phyloP scores from a whole-genome alignment of 2,113 vertebrate species.

The Aldabrachelys gigantea region DNA sequence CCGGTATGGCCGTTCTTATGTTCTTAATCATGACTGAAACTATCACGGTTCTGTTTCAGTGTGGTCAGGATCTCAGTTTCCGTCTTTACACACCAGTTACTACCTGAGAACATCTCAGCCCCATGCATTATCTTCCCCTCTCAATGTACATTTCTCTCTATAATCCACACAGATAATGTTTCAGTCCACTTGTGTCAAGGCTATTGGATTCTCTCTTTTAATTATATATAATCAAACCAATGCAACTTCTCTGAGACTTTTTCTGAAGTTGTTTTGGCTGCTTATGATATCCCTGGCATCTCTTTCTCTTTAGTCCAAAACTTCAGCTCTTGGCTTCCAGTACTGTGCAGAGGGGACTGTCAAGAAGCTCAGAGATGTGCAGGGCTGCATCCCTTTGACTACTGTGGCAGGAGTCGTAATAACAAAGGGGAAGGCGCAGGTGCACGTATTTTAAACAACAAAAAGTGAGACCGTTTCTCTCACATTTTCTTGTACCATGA shows the following conservation, averaged over 20 bases:
- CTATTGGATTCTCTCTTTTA: background rate
- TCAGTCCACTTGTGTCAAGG: background rate
- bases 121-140: background rate
- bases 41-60: background rate
- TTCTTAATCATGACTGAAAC: background rate
- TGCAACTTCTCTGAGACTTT: background rate
- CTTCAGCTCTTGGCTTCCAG: background rate
- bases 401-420: accelerated
- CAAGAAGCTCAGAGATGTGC: background rate
- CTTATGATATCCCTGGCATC: background rate
- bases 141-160: background rate
- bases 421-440: background rate
- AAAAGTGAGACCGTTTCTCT: background rate
- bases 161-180: background rate
- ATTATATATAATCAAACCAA: background rate
- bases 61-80: background rate
- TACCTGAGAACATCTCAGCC: background rate
- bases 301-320: background rate
- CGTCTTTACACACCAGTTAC: background rate
- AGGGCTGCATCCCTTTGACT: background rate
- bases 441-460: background rate
- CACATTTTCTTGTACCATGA: background rate
- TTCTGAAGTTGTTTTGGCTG: background rate
- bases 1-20: too few species aligned
- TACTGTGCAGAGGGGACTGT: background rate